Evolutionary conservation across 2,113 vertebrate species (phyloP), one percentile per base, ranked within the genome.

Genomic region (Calidris pugnax): DNA sequence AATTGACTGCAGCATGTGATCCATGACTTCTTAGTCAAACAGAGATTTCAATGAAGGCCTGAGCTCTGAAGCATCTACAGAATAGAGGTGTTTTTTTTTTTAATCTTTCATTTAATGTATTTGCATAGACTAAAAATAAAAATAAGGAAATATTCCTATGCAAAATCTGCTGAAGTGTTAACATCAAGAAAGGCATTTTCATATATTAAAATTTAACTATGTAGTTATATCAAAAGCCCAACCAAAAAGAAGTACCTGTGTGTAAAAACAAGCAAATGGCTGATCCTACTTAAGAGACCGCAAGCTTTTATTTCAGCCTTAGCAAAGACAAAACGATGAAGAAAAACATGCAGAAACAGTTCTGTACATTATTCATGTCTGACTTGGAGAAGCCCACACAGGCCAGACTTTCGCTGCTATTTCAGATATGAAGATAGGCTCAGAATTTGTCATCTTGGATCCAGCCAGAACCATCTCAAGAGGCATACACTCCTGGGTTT

Each of bases 391-490:
- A 74, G 17, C 24, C 5, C 33, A 10, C 7, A 12, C 0, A 28
- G 33, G 4, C 9, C n/a, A 9, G 21, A 16, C 6, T 20, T n/a
- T 43, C 20, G 6, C 7, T 15, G 37, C 23, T 50, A 2, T 63
- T 53, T 57, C 69, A 57, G 30, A 14, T 35, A 6, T 4, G 15
- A 50, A 47, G 33, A 15, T 5, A 13, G n/a, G 20, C 7, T 76
- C 33, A 3, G 27, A 20, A 2, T 13, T 45, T 33, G 53, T 21
- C 22, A 3, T 28, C 57, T 60, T 7, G 5, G 10, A 10, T 4
- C 3, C 74, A 56, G 23, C 5, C 62, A 7, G 64, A 16, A 37
- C 24, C 0, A 0, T 7, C 59, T 55, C 14, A 4, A 39, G 14
- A 3, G 2, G 3, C 0, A 4, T 51, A 39, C 2, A 4, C 9